These are phyloP conservation scores for Malurus alboscapulatus DNA, from an alignment of 2,113 vertebrate species.

Conservation along the genomic window DNA sequence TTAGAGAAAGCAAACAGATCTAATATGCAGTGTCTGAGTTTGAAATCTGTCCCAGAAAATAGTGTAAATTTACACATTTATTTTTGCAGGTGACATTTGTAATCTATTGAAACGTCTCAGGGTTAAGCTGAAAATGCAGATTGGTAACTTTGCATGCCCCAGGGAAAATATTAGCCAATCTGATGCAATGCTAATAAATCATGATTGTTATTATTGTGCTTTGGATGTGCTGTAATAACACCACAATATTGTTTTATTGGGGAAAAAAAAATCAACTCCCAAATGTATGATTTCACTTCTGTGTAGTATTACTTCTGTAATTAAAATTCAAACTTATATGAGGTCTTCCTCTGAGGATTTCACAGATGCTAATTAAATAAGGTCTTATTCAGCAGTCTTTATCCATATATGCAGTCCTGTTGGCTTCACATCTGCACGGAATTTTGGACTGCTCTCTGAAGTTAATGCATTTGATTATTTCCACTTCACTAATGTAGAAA, in stretches of 20 bases:
- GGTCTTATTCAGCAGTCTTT: neutral
- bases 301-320: slow-evolving; percentile 17
- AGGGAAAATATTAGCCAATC: slow-evolving; percentile 4
- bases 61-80: neutral
- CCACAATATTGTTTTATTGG: neutral
- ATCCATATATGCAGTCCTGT: neutral
- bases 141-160: neutral
- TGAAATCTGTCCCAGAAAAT: slow-evolving; percentile 9
- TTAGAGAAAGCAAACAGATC: slow-evolving; percentile 41
- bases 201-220: neutral
- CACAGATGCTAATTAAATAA: slow-evolving; percentile 22
- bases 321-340: slow-evolving; percentile 33
- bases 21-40: neutral
- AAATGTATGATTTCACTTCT: slow-evolving; percentile 33
- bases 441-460: neutral
- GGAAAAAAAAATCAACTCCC: neutral
- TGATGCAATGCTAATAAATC: slow-evolving; percentile 41
- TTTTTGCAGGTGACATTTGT: slow-evolving; percentile 34
- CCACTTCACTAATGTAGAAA: neutral
- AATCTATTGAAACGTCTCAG: neutral
- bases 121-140: neutral
- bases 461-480: slow-evolving; percentile 21
- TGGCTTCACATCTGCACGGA: slow-evolving; percentile 19
- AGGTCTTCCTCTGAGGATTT: slow-evolving; percentile 14
- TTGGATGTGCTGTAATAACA: slow-evolving; percentile 12